Evolutionary conservation across 2,797 vertebrate species (phyloP).

Genomic region (Platalea minor): DNA sequence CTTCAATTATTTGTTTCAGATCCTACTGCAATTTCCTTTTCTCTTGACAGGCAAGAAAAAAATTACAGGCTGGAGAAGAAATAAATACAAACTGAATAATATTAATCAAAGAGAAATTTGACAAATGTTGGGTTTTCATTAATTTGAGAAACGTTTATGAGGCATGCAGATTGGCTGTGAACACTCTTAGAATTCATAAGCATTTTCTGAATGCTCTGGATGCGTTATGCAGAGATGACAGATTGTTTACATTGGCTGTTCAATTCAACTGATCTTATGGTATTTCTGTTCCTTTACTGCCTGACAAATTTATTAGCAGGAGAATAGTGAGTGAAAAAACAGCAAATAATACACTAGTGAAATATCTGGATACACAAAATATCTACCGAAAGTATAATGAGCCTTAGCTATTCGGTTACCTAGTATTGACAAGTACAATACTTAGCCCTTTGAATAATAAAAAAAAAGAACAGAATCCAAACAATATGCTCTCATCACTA

Average conservation of each 20-base stretch:
- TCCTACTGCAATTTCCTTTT: not conserved
- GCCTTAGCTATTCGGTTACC: not conserved
- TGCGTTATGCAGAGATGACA: not conserved
- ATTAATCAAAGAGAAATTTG: not conserved
- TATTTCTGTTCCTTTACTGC: conserved; percentile 5
- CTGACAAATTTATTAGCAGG: conserved; percentile 1
- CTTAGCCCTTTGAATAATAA: not conserved
- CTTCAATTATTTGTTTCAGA: not conserved
- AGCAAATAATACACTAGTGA: not conserved
- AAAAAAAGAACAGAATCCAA: not conserved
- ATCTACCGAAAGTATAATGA: not conserved
- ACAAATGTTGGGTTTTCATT: not conserved
- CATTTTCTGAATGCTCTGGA: not conserved
- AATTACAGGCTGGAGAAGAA: not conserved
- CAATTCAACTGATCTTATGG: not conserved
- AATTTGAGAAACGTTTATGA: conserved; percentile 25
- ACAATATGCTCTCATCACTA: not conserved
- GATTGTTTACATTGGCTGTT: conserved; percentile 6
- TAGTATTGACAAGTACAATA: not conserved
- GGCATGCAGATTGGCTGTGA: not conserved
- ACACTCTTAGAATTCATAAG: not conserved
- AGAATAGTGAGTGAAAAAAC: not conserved
- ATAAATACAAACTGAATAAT: not conserved
- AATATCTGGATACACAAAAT: not conserved
- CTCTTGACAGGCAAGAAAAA: not conserved